Evolutionary conservation across 2,797 vertebrate species (phyloP), one percentile per base, ranked within the genome.

Genomic region (Syngnathus acus): DNA sequence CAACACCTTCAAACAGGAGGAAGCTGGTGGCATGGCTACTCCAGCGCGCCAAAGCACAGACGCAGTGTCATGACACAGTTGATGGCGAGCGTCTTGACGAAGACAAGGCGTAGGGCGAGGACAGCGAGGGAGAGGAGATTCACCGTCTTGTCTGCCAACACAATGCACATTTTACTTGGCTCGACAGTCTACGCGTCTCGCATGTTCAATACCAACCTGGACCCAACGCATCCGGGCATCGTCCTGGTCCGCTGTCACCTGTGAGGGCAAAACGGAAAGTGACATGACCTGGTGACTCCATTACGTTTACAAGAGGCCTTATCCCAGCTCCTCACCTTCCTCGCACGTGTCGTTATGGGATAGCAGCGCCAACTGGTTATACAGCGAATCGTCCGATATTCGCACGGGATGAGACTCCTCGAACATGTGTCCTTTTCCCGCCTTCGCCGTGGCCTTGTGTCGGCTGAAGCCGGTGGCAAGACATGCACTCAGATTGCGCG

Each of bases 381-480:
- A 61, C 1, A 61, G 10, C n/a, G 59, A 39, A 6, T 14, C 59
- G 5, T 11, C 39, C 11, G 39, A 61, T 43, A 61, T 43, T 21
- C n/a, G 39, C 11, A 14, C 59, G n/a, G 39, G 19, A 3, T 9
- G 39, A n/a, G 59, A 61, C 1, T 7, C 59, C 39, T 13, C 9
- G n/a, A 61, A 61, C 59, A 43, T 13, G 7, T 13, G 5, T 14
- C 39, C 19, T 42, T 23, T 61, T 8, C 59, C 39, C 10, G 59
- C 39, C 11, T 6, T 21, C n/a, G 11, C 40, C 10, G 6, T 23
- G 59, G 39, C 59, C 5, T 42, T 61, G 19, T 14, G 39, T 16
- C 40, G 14, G 11, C 59, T 43, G 39, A 43, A 61, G 59, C 39
- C 39, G n/a, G 59, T 4, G 59, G 59, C 59, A n/a, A 61, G 59